These are phyloP conservation scores for Aphelocoma californica DNA, from an alignment of 2,797 vertebrate species.

Conservation along the genomic window DNA sequence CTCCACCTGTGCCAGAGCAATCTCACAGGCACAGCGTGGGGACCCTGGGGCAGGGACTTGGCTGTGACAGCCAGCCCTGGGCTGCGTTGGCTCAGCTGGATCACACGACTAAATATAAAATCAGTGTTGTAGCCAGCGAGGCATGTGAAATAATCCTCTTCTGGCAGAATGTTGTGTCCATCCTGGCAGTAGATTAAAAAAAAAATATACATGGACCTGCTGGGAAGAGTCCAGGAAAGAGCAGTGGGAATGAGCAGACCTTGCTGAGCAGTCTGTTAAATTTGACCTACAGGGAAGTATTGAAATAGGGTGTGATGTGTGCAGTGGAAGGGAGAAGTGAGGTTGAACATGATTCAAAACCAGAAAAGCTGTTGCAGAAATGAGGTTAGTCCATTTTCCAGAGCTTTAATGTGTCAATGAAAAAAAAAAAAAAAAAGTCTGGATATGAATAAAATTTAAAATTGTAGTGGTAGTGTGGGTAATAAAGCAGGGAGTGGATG, in stretches of 20 bases:
- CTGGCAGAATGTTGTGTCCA: conserved; percentile 10
- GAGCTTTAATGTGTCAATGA: neutral
- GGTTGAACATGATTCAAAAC: neutral
- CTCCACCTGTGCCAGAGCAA: neutral
- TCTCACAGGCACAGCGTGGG: neutral
- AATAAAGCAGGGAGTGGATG: neutral
- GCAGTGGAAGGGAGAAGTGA: neutral
- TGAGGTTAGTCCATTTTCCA: neutral
- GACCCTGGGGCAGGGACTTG: neutral
- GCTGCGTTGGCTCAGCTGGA: neutral
- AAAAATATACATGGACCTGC: neutral
- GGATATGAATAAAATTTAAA: neutral
- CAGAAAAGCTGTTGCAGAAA: neutral
- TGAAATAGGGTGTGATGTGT: neutral
- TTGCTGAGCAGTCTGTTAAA: neutral
- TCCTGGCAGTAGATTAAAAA: neutral
- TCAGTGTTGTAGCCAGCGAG: neutral
- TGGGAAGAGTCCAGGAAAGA: conserved; percentile 9
- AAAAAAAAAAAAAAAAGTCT: neutral
- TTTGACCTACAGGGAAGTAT: neutral
- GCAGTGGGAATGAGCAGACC: neutral
- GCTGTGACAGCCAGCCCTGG: neutral
- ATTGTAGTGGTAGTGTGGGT: neutral
- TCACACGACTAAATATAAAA: neutral
- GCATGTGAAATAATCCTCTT: conserved; percentile 18